phyloP scores from a whole-genome alignment of 2,797 vertebrate genomes.

The Fundulus diaphanus region DNA sequence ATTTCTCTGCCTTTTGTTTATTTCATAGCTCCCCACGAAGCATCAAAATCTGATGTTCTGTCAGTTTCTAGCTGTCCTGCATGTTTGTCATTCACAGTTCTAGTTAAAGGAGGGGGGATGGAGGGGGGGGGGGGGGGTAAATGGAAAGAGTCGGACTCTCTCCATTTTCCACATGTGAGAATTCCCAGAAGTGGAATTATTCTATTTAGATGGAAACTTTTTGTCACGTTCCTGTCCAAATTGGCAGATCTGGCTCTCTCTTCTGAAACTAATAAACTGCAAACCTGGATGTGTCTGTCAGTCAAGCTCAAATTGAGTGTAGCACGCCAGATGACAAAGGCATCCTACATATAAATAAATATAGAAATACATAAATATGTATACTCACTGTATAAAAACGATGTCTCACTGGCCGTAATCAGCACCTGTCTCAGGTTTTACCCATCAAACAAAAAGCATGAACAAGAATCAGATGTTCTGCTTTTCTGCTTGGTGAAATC shows the following conservation, averaged over 20 bases:
- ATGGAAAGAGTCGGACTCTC: slow-evolving; percentile 81
- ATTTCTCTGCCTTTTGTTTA: slow-evolving; percentile 88
- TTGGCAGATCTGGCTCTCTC: slow-evolving; percentile 93
- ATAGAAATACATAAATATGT: slow-evolving; percentile 65
- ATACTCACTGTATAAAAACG: slow-evolving; percentile 47
- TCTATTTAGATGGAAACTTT: slow-evolving; percentile 93
- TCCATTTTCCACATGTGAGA: slow-evolving; percentile 82
- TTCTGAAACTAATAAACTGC: slow-evolving; percentile 94
- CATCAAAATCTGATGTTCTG: slow-evolving; percentile 89
- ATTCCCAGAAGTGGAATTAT: slow-evolving; percentile 95
- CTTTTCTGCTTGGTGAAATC: neutral
- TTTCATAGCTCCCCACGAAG: slow-evolving; percentile 89
- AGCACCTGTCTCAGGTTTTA: slow-evolving; percentile 82
- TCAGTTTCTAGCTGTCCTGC: slow-evolving; percentile 89
- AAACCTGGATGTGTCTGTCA: slow-evolving; percentile 94
- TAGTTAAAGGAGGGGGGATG: slow-evolving; percentile 86
- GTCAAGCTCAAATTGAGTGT: slow-evolving; percentile 88
- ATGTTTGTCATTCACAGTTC: slow-evolving; percentile 93
- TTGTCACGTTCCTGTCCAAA: slow-evolving; percentile 95
- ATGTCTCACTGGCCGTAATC: slow-evolving; percentile 85
- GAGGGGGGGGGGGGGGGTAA: slow-evolving; percentile 55
- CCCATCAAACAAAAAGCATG: slow-evolving; percentile 64
- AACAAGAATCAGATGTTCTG: neutral
- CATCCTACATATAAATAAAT: slow-evolving; percentile 60
- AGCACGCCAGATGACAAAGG: slow-evolving; percentile 90